Percentiles rank a stretch among this genome's conserved stretches.
Evolutionary conservation across 37 sponge, comb jelly and placozoan genomes (phyloP).

Genomic region (Dysidea cf. avara): DNA sequence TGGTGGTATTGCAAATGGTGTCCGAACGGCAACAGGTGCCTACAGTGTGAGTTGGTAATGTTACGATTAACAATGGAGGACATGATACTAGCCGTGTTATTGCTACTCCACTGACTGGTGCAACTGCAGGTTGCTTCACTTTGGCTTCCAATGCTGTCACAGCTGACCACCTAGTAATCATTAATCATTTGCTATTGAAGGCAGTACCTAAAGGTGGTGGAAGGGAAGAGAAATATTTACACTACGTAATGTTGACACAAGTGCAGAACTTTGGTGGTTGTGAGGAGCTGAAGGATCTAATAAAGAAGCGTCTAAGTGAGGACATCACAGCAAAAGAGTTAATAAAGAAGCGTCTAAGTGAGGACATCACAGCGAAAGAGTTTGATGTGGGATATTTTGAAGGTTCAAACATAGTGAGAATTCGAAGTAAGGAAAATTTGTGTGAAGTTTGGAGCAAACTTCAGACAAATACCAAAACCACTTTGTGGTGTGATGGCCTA

Average conservation of each 20-base stretch:
- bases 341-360: conserved; percentile 16
- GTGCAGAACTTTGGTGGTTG: background rate
- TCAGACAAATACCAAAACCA: background rate
- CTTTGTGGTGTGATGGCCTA: conserved; percentile 25
- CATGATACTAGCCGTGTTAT: too few relatives aligned
- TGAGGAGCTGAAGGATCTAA: conserved; percentile 10
- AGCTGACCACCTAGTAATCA: conserved; percentile 1
- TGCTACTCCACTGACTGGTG: too few relatives aligned
- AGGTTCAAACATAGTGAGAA: conserved; percentile 7
- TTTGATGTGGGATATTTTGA: conserved; percentile 29
- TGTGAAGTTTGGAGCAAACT: conserved; percentile 11
- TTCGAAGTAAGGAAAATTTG: conserved; percentile 4
- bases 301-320: conserved; percentile 14
- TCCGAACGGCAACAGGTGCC: background rate
- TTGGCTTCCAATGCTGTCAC: too few relatives aligned
- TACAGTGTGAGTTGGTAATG: background rate
- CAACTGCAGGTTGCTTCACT: too few relatives aligned
- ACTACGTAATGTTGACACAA: conserved; percentile 10
- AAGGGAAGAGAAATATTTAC: background rate
- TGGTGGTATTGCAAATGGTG: too few relatives aligned
- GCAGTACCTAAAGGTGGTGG: conserved; percentile 5
- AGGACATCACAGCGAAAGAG: conserved; percentile 11
- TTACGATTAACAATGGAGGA: background rate
- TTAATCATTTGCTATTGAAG: background rate
- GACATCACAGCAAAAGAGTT: conserved; percentile 15